Evolutionary conservation across 2,797 vertebrate genomes (phyloP).

Genomic region (Acipenser oxyrinchus): DNA sequence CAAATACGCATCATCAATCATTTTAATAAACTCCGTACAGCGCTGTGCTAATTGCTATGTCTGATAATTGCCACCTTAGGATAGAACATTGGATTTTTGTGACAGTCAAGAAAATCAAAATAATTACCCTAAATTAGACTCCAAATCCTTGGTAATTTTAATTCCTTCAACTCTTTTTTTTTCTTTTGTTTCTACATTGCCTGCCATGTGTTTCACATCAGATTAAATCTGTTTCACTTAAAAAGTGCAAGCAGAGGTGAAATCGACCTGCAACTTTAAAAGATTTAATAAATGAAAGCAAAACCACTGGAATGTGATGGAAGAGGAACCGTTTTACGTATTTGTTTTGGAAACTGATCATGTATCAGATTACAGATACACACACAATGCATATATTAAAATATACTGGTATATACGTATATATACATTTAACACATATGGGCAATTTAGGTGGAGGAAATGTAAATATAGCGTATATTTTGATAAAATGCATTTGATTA

Average conservation of each 20-base stretch:
- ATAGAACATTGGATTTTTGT: slow-evolving; percentile 18
- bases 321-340: too few species aligned
- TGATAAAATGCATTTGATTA: too few species aligned
- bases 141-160: slow-evolving; percentile 21
- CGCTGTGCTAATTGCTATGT: slow-evolving; percentile 19
- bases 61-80: slow-evolving; percentile 33
- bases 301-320: neutral
- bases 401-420: too few species aligned
- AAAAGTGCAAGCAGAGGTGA: slow-evolving; percentile 9
- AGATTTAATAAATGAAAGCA: neutral
- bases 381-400: too few species aligned
- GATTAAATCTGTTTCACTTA: slow-evolving; percentile 9
- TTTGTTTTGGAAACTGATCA: too few species aligned
- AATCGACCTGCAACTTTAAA: neutral
- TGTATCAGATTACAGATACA: too few species aligned
- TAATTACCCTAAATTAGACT: slow-evolving; percentile 31
- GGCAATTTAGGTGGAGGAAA: too few species aligned
- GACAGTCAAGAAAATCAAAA: slow-evolving; percentile 25
- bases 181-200: slow-evolving; percentile 18
- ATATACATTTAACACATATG: too few species aligned
- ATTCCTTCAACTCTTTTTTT: slow-evolving; percentile 19
- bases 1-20: neutral
- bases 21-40: neutral
- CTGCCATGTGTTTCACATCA: slow-evolving; percentile 6
- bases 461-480: too few species aligned